Conservation (phyloP, 2,113 vertebrate species). For the Lepisosteus oculatus region DNA sequence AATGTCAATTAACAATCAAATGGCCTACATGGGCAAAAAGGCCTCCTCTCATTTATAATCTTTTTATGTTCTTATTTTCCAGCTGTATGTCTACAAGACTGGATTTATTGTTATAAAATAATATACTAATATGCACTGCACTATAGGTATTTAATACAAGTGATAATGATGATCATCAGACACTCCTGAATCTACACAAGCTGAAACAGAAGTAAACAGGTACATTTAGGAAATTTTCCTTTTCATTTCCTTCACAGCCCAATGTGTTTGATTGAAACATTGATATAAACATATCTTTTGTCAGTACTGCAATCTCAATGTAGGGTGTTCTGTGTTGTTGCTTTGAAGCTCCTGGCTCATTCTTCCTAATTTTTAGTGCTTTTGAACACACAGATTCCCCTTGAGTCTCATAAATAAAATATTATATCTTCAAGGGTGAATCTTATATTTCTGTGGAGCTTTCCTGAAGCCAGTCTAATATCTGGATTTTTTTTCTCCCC, state of each 20-base stretch:
- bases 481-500: background rate
- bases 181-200: background rate
- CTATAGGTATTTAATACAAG: background rate
- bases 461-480: background rate
- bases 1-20: too few relatives aligned
- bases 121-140: background rate
- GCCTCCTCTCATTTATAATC: too few relatives aligned
- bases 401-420: conserved; percentile 16
- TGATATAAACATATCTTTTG: conserved; percentile 8
- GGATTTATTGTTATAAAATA: too few relatives aligned
- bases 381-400: conserved; percentile 11
- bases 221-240: background rate
- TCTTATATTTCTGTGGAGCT: conserved; percentile 5
- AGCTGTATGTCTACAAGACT: too few relatives aligned
- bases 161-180: background rate
- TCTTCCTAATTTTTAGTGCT: conserved; percentile 15
- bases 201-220: background rate
- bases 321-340: background rate
- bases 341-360: background rate
- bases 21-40: too few relatives aligned
- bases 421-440: background rate
- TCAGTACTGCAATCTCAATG: conserved; percentile 9
- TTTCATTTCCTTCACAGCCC: too few relatives aligned
- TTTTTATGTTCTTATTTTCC: too few relatives aligned
- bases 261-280: background rate